These are phyloP conservation scores for Rhyacophila evoluta DNA, from an alignment of 2,888 invertebrate genomes.

Conservation along the genomic window DNA sequence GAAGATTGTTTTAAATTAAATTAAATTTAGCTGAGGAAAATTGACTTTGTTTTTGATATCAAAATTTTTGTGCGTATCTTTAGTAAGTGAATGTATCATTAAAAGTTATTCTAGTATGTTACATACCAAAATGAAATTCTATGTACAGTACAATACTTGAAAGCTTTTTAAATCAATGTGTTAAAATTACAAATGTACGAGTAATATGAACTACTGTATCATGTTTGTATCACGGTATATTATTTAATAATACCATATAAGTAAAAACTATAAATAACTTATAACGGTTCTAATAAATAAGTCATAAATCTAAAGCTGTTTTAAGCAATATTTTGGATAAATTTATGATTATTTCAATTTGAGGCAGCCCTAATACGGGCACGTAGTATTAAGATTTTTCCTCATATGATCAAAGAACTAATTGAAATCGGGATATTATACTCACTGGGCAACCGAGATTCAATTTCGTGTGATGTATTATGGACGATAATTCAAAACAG, in stretches of 20 bases:
- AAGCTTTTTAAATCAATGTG: too few relatives aligned
- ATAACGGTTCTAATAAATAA: background rate
- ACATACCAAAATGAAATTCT: too few relatives aligned
- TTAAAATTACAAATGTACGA: too few relatives aligned
- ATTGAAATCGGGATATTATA: slow-evolving; percentile 30
- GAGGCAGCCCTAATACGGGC: background rate
- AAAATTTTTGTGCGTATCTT: too few relatives aligned
- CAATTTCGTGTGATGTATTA: slow-evolving; percentile 39
- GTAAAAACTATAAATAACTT: background rate
- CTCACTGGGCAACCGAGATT: slow-evolving; percentile 30
- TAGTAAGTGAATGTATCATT: too few relatives aligned
- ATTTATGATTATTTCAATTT: background rate
- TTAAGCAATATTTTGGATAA: background rate
- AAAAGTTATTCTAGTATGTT: too few relatives aligned
- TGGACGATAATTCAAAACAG: slow-evolving; percentile 29
- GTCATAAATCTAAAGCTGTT: background rate
- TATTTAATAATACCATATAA: background rate
- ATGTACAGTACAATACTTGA: too few relatives aligned
- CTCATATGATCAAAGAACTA: slow-evolving; percentile 28
- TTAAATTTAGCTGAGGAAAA: too few relatives aligned
- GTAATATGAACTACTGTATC: too few relatives aligned
- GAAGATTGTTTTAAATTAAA: too few relatives aligned
- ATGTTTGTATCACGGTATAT: too few relatives aligned
- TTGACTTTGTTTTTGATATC: too few relatives aligned
- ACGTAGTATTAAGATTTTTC: slow-evolving; percentile 25